Evolutionary conservation across 2,888 invertebrate species (phyloP), one percentile per base, ranked within the genome.

Genomic region (Xestia rhomboidea): DNA sequence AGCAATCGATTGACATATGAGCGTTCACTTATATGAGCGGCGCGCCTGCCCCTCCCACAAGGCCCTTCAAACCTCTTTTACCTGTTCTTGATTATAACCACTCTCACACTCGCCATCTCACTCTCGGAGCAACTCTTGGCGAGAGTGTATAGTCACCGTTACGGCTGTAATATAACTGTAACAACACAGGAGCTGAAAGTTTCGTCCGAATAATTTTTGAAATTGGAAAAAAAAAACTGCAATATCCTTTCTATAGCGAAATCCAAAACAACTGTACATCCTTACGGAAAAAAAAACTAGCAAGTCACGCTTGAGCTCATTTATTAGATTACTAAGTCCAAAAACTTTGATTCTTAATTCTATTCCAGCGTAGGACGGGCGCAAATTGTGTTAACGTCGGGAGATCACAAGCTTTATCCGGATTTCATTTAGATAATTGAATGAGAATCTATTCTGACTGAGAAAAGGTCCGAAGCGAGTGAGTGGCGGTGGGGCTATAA

Each of bases 391-490:
- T 96, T 96, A 96, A 93, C 95, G 92, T 92, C 91, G 90, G 90
- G 88, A 93, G 94, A 95, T 95, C 95, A 93, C 92, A 93, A 92
- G 92, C 91, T 92, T 93, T 93, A 95, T 94, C 95, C 94, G 93
- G 95, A 95, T 96, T 96, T 95, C 95, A 95, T 96, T 96, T 95
- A 95, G 95, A 95, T 96, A 96, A 96, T 96, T 96, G 95, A 96
- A 96, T 96, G 94, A 96, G 95, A 94, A 95, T 95, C 94, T 95
- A 95, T 94, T 95, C 93, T 93, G 92, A 91, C 93, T 93, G 93
- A 92, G 94, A 94, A 95, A 95, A 95, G 95, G 94, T 93, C 93
- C 92, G 87, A 86, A 83, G 86, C 89, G 89, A 89, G 90, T 89
- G 86, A 87, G 86, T 77, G 60, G 75, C 78, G 84, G 77, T 80